Evolutionary conservation across 2,797 vertebrate species (phyloP), one percentile per base, ranked within the genome.

Genomic region (Acrossocheilus fasciatus): DNA sequence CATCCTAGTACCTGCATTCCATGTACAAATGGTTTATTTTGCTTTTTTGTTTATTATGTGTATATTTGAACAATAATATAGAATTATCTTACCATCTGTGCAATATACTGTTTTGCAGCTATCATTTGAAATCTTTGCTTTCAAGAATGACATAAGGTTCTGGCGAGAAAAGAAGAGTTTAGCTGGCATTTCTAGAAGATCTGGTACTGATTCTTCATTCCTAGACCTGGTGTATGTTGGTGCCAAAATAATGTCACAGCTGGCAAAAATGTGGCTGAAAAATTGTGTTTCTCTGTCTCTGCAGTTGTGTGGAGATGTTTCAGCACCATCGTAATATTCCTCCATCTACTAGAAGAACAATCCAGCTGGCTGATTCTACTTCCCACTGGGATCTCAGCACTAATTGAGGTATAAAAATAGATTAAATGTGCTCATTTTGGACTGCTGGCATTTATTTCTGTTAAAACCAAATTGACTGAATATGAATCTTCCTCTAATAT

Each of bases 111-210:
- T 92, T 87, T 91, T 91, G 2, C 93, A 99, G 98, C 96, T 99
- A 82, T 96, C 98, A 2, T 99, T 98, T 95, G 98, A 99, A 91
- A 97, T 98, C 84, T 93, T 99, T 93, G 98, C 98, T 26, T 97
- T 99, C 90, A 99, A 99, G 95, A 99, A 98, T 74, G 98, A 99
- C 87, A 95, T 99, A 90, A 96, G 95, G 87, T 98, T 97, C 45
- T 99, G 98, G 98, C 96, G 95, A 91, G 97, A 97, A 84, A 99
- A 98, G 93, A 98, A 96, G 80, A 98, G 92, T 94, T 98, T 98
- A 97, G 95, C 88, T 18, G 98, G 98, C 57, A 97, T 98, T 96
- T 99, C 98, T 81, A 96, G 96, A 86, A 98, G 97, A 94, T 97
- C 97, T 93, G 97, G 98, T 98, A 47, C 14, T 45, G 30, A 17